Conservation (phyloP, 2,888 invertebrate genomes). For the Erannis defoliaria region DNA sequence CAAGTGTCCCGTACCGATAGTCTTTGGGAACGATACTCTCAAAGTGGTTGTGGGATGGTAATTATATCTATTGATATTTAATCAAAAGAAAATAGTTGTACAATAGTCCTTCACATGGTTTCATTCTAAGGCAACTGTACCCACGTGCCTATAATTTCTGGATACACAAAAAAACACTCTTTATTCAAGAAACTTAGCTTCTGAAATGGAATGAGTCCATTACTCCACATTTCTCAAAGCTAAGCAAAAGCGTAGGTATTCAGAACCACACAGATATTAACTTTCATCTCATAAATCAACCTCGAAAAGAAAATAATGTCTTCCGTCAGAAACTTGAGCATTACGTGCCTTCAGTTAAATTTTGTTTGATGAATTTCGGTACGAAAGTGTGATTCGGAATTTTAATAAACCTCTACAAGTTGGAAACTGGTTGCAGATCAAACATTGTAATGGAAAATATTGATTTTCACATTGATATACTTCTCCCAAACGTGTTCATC, state of each 20-base stretch:
- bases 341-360: slow-evolving; percentile 39
- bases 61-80: too few species aligned
- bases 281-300: slow-evolving; percentile 35
- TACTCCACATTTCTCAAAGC: slow-evolving; percentile 26
- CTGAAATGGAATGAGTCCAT: slow-evolving; percentile 24
- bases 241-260: slow-evolving; percentile 28
- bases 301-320: slow-evolving; percentile 41
- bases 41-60: too few species aligned
- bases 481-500: too few species aligned
- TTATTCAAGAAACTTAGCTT: slow-evolving; percentile 20
- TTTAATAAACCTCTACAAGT: slow-evolving; percentile 44
- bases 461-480: too few species aligned
- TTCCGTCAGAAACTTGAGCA: slow-evolving; percentile 37
- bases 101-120: too few species aligned
- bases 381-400: slow-evolving; percentile 40
- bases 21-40: too few species aligned
- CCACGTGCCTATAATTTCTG: too few species aligned
- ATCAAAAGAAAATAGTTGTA: too few species aligned
- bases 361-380: slow-evolving; percentile 46
- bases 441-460: slow-evolving; percentile 13
- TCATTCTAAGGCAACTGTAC: too few species aligned
- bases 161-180: slow-evolving; percentile 10
- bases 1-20: too few species aligned
- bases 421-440: slow-evolving; percentile 25
- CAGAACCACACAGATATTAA: slow-evolving; percentile 33